Evolutionary conservation across 2,797 vertebrate genomes (phyloP).

Genomic region (Gadopsis marmoratus): DNA sequence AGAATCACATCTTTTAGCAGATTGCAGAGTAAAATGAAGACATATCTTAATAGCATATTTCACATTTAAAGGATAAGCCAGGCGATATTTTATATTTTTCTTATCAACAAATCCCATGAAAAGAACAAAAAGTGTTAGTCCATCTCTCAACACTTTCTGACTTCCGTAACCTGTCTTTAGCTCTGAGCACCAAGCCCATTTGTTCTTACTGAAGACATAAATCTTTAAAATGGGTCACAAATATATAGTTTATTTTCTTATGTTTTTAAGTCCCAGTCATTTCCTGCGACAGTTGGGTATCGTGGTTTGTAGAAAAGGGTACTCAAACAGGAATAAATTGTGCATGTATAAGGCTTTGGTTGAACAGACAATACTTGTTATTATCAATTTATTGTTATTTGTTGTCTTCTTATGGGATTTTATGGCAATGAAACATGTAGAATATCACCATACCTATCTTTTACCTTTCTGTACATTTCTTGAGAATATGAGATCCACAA

Average conservation of each 20-base stretch:
- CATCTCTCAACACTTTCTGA: not conserved
- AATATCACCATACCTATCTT: not conserved
- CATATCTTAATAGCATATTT: slow-evolving; percentile 6
- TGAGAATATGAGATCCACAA: not conserved
- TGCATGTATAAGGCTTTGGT: not conserved
- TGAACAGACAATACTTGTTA: not conserved
- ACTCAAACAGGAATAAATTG: not conserved
- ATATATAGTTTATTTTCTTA: not conserved
- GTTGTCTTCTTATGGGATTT: not conserved
- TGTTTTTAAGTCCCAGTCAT: not conserved
- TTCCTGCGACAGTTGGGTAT: not conserved
- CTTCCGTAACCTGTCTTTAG: not conserved
- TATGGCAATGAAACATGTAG: not conserved
- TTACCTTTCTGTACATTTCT: not conserved
- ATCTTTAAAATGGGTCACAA: not conserved
- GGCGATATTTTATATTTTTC: not conserved
- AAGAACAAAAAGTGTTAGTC: not conserved
- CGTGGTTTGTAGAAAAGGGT: not conserved
- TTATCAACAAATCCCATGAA: not conserved
- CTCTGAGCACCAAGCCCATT: not conserved
- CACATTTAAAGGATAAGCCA: slow-evolving; percentile 11
- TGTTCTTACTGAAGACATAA: not conserved
- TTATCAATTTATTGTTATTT: not conserved
- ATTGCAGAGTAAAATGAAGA: slow-evolving; percentile 17
- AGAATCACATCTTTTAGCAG: not conserved